Percentiles rank a stretch among this genome's conserved stretches.
phyloP scores from a whole-genome alignment of 2,113 vertebrate genomes.

The Anser brachyrhynchus region DNA sequence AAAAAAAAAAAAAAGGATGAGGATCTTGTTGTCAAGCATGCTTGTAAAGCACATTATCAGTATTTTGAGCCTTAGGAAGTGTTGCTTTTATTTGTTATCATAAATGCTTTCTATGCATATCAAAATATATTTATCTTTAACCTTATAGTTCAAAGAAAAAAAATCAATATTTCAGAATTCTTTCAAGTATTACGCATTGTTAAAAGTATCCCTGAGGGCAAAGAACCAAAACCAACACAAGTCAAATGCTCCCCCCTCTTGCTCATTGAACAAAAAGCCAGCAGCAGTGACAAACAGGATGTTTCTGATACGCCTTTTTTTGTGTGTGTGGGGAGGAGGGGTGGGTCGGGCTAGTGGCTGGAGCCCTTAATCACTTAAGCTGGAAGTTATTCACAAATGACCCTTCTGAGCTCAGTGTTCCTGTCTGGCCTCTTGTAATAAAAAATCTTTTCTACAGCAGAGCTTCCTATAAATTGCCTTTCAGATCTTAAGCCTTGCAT shows the following conservation, averaged over 20 bases:
- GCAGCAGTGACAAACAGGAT: neutral
- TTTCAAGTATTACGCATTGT: slow-evolving; percentile 7
- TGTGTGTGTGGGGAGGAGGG: neutral
- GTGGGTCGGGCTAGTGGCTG: neutral
- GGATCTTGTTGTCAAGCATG: neutral
- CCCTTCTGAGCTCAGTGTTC: neutral
- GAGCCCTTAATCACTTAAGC: neutral
- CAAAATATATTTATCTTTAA: slow-evolving; percentile 41
- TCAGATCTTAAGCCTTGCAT: neutral
- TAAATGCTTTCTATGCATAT: neutral
- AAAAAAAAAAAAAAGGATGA: neutral
- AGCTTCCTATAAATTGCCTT: neutral
- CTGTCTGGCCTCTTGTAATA: neutral
- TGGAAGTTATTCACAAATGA: slow-evolving; percentile 11
- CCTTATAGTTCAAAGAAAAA: neutral
- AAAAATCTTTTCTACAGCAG: neutral
- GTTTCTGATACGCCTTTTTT: neutral
- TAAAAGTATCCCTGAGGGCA: neutral
- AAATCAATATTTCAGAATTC: neutral
- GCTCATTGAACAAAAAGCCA: neutral
- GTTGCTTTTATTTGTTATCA: neutral
- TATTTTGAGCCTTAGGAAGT: neutral
- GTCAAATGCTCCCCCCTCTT: neutral
- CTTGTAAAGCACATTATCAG: neutral
- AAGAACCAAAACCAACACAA: slow-evolving; percentile 9